Conservation (phyloP, 2,888 invertebrate genomes). For the Phalera bucephala region DNA sequence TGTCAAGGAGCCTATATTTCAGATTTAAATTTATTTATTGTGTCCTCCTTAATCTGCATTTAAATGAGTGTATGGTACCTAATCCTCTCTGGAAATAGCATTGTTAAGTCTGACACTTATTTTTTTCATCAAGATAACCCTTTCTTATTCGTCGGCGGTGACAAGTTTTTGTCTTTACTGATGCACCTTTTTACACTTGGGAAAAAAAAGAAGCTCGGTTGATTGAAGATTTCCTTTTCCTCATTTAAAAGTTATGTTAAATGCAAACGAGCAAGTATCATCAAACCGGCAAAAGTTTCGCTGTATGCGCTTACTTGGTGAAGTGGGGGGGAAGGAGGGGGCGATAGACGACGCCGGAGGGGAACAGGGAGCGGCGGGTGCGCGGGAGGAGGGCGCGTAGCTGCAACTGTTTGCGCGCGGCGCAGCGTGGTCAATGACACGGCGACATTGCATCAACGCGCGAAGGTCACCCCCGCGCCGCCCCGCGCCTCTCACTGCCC, state of each 20-base stretch:
- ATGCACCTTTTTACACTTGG: too few relatives aligned
- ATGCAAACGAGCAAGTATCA: slow-evolving; percentile 38
- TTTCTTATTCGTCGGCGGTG: slow-evolving; percentile 3
- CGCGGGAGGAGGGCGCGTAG: slow-evolving; percentile 35
- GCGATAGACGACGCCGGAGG: slow-evolving; percentile 40
- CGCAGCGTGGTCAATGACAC: slow-evolving; percentile 77
- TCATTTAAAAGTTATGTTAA: slow-evolving; percentile 28
- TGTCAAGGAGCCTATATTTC: too few relatives aligned
- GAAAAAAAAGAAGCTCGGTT: background rate
- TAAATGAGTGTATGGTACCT: too few relatives aligned
- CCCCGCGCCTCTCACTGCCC: slow-evolving; percentile 30
- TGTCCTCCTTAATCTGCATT: too few relatives aligned
- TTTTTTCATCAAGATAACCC: slow-evolving; percentile 11
- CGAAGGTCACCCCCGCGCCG: slow-evolving; percentile 66
- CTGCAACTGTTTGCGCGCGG: slow-evolving; percentile 56
- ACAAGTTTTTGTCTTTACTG: too few relatives aligned
- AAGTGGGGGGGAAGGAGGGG: slow-evolving; percentile 39
- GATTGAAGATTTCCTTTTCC: slow-evolving; percentile 25
- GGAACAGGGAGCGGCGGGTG: slow-evolving; percentile 39
- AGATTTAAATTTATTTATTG: too few relatives aligned
- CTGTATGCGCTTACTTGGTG: slow-evolving; percentile 31
- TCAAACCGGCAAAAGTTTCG: slow-evolving; percentile 45
- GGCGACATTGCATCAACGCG: slow-evolving; percentile 81
- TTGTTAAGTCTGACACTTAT: slow-evolving; percentile 4
- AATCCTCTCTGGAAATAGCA: background rate